These are phyloP conservation scores for Myotis yumanensis DNA, from an alignment of 2,113 vertebrate species.

Conservation along the genomic window DNA sequence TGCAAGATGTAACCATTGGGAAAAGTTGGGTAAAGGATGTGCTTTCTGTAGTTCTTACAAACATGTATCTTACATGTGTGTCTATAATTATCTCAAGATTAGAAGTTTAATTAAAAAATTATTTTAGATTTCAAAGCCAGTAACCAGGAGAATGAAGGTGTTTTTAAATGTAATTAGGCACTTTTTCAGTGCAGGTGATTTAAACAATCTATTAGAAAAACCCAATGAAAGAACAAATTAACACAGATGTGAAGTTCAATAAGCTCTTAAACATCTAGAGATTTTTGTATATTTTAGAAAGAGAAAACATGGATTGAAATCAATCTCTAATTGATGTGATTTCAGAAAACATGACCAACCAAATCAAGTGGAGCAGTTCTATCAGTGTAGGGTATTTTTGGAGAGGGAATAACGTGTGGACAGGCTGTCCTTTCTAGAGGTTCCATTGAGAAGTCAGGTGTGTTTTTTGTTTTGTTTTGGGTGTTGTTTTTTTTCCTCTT, in stretches of 20 bases:
- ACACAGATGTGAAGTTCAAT: not conserved
- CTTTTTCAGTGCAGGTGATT: not conserved
- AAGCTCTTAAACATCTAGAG: conserved; percentile 19
- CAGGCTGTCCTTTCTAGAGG: not conserved
- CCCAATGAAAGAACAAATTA: not conserved
- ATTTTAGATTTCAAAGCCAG: conserved; percentile 33
- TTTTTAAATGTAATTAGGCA: conserved; percentile 39
- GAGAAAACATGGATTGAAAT: not conserved
- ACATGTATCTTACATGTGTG: not conserved
- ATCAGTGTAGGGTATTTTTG: not conserved
- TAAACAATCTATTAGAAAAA: conserved; percentile 19
- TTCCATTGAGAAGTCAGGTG: not conserved
- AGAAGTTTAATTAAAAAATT: conserved; percentile 41
- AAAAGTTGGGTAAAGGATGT: not conserved
- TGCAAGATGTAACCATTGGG: not conserved
- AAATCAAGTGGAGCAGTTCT: not conserved
- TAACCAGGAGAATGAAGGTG: not conserved
- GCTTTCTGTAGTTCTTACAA: not conserved
- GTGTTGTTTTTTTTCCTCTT: not conserved
- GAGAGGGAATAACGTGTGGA: not conserved
- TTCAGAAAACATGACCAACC: not conserved
- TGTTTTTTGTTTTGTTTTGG: too few species aligned
- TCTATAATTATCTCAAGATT: conserved; percentile 35
- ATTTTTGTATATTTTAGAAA: conserved; percentile 15
- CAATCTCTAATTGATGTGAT: conserved; percentile 30